Percentiles rank a stretch among this genome's conserved stretches.
Evolutionary conservation across 2,888 invertebrate genomes (phyloP).

Genomic region (Acronicta leporina): DNA sequence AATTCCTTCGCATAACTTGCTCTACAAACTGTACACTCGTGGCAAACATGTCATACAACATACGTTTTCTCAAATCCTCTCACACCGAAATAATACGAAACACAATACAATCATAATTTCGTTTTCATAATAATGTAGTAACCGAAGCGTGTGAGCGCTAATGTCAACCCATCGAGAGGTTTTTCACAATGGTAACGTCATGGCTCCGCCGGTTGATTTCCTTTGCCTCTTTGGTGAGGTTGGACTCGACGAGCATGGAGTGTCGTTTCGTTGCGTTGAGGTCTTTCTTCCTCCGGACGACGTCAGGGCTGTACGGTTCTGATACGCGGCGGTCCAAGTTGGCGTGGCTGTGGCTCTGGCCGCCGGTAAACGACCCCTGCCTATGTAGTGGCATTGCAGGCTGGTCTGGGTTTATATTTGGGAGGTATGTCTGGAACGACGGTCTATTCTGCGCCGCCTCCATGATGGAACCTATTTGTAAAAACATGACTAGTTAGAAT

Average conservation of each 20-base stretch:
- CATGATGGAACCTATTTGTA: slow-evolving; percentile 90
- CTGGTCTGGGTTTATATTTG: slow-evolving; percentile 72
- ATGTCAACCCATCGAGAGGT: slow-evolving; percentile 84
- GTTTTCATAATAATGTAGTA: slow-evolving; percentile 42
- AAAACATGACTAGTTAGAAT: slow-evolving; percentile 1
- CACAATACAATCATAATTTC: slow-evolving; percentile 38
- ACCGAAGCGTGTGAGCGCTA: slow-evolving; percentile 48
- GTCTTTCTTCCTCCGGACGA: slow-evolving; percentile 80
- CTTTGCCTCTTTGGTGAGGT: slow-evolving; percentile 75
- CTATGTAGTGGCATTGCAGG: slow-evolving; percentile 70
- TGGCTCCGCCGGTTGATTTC: slow-evolving; percentile 82
- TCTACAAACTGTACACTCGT: slow-evolving; percentile 32
- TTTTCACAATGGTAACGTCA: slow-evolving; percentile 78
- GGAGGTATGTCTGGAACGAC: slow-evolving; percentile 86
- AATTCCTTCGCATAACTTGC: slow-evolving; percentile 17
- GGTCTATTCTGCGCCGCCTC: slow-evolving; percentile 91
- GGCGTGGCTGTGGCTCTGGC: slow-evolving; percentile 61
- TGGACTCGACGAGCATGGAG: slow-evolving; percentile 83
- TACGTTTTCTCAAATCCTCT: slow-evolving; percentile 30
- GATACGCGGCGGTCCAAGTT: slow-evolving; percentile 78
- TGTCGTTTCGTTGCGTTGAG: slow-evolving; percentile 76
- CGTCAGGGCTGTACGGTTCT: slow-evolving; percentile 82
- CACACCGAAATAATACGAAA: slow-evolving; percentile 50
- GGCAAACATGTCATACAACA: slow-evolving; percentile 33
- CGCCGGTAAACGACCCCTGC: slow-evolving; percentile 72